Percentiles rank a stretch among this genome's conserved stretches.
Conservation (phyloP, 2,888 invertebrate genomes). For the Selenia dentaria region DNA sequence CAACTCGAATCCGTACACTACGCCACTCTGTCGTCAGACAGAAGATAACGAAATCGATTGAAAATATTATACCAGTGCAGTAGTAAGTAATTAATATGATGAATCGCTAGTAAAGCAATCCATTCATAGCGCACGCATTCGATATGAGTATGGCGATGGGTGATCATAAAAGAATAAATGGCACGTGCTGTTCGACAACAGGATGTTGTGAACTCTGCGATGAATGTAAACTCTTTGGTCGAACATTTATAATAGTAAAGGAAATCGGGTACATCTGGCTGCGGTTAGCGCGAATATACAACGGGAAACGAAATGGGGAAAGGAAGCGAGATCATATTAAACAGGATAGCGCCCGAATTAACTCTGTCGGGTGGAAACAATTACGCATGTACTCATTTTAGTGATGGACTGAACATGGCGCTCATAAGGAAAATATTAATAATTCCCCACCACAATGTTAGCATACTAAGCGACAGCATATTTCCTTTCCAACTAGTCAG, state of each 20-base stretch:
- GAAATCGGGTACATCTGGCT: conserved; percentile 68
- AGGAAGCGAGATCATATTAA: conserved; percentile 58
- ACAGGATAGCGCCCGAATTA: conserved; percentile 46
- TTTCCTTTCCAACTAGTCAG: conserved; percentile 19
- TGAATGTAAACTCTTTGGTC: conserved; percentile 59
- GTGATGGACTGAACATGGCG: no score
- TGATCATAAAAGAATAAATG: conserved; percentile 60
- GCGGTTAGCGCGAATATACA: conserved; percentile 43
- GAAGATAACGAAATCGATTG: no score
- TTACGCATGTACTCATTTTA: conserved; percentile 34
- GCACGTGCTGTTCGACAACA: conserved; percentile 65
- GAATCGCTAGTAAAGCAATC: no score
- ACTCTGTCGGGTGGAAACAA: conserved; percentile 40
- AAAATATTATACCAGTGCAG: no score
- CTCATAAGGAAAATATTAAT: conserved; percentile 10
- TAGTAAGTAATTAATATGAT: not conserved
- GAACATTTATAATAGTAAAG: conserved; percentile 55
- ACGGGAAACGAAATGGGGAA: conserved; percentile 64
- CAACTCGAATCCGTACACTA: no score
- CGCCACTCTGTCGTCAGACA: no score
- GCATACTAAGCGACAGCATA: conserved; percentile 7
- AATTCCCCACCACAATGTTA: conserved; percentile 1
- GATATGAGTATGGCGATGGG: conserved; percentile 35
- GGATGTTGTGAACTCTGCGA: conserved; percentile 59
- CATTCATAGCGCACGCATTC: conserved; percentile 20